Conservation (phyloP, 2,797 vertebrate species). For the Pygocentrus nattereri region DNA sequence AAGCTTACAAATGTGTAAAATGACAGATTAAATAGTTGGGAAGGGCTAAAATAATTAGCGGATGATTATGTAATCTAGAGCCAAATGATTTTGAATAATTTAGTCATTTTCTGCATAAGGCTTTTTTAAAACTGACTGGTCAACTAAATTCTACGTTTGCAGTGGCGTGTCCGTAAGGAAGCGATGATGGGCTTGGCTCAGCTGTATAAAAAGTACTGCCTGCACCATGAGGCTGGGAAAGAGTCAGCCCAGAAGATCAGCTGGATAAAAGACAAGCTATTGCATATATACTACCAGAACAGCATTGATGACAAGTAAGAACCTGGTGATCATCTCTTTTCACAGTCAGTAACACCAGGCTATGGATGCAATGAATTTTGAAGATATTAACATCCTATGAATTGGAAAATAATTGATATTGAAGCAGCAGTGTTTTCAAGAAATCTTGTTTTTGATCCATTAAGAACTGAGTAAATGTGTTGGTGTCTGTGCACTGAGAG, state of each 20-base stretch:
- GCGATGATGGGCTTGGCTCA: constrained; percentile 99
- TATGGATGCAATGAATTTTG: neutral
- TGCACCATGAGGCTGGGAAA: constrained; percentile 97
- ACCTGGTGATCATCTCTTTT: neutral
- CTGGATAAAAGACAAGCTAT: constrained; percentile 99
- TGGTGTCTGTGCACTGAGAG: neutral
- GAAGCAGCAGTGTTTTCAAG: neutral
- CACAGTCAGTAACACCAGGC: neutral
- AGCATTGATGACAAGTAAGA: constrained; percentile 99
- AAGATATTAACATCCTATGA: neutral
- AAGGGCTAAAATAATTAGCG: no score
- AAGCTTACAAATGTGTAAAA: no score
- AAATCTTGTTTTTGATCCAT: neutral
- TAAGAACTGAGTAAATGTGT: neutral
- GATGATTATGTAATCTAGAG: no score
- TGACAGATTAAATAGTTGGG: no score
- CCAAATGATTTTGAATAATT: neutral
- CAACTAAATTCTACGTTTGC: no score
- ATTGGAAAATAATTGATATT: neutral
- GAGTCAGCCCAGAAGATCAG: constrained; percentile 97
- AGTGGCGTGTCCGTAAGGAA: constrained; percentile 98
- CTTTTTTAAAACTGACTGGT: no score
- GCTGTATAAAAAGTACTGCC: constrained; percentile 97
- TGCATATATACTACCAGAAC: constrained; percentile 99
- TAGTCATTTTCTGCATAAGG: neutral